Evolutionary conservation across 2,888 invertebrate species (phyloP).

Genomic region (Sclerodermus sp.): DNA sequence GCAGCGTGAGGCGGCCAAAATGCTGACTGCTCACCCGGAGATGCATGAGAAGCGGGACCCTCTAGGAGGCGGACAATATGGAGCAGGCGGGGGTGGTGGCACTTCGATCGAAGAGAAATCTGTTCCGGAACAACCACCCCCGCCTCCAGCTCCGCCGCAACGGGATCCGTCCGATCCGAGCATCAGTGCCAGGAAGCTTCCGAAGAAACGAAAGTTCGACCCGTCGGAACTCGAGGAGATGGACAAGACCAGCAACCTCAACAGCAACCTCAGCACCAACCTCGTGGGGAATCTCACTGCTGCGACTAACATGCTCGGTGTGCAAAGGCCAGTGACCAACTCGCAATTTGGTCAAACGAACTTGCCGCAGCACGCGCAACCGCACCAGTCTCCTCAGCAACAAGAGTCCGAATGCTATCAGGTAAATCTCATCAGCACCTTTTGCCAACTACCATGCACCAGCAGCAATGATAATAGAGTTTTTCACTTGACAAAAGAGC

Average conservation of each 20-base stretch:
- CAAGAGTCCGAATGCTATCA: slow-evolving; percentile 46
- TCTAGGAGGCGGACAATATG: slow-evolving; percentile 48
- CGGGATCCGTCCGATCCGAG: slow-evolving; percentile 59
- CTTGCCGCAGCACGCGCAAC: slow-evolving; percentile 12
- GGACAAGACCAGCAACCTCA: slow-evolving; percentile 56
- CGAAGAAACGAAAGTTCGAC: slow-evolving; percentile 90
- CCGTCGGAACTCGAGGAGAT: slow-evolving; percentile 76
- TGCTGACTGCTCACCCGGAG: slow-evolving; percentile 54
- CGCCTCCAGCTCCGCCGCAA: slow-evolving; percentile 62
- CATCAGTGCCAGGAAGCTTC: slow-evolving; percentile 70
- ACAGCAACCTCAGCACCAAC: slow-evolving; percentile 58
- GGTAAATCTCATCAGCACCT: slow-evolving; percentile 26
- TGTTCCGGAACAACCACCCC: slow-evolving; percentile 46
- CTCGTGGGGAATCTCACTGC: too few relatives aligned
- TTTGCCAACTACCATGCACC: too few relatives aligned
- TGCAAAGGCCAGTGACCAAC: slow-evolving; percentile 6
- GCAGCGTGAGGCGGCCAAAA: slow-evolving; percentile 52
- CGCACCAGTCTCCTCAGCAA: slow-evolving; percentile 20
- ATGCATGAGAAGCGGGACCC: slow-evolving; percentile 53
- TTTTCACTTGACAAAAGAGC: too few relatives aligned
- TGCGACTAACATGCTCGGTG: slow-evolving; percentile 47
- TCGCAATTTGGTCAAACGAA: not conserved
- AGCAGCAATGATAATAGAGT: too few relatives aligned
- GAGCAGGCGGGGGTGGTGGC: slow-evolving; percentile 43
- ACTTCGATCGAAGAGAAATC: slow-evolving; percentile 48